Conservation (phyloP, 2,797 vertebrate species). For the Sarcoramphus papa region DNA sequence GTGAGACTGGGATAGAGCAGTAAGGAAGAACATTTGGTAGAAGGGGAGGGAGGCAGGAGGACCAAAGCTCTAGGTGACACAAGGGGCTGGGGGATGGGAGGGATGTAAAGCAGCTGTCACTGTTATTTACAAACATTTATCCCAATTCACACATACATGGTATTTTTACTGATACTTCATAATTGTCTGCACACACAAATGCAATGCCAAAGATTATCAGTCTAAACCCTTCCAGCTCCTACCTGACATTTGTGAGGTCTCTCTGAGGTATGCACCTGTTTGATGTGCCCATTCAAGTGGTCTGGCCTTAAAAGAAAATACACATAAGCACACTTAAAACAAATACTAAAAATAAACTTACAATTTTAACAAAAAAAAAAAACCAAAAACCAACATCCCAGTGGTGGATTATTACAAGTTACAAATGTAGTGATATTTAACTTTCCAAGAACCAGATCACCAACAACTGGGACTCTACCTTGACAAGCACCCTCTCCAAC, state of each 20-base stretch:
- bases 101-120: conserved; percentile 40
- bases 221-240: conserved; percentile 60
- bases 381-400: not conserved
- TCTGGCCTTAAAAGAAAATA: conserved; percentile 86
- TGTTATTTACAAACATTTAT: not conserved
- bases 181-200: not conserved
- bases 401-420: not conserved
- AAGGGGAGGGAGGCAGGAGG: not conserved
- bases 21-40: not conserved
- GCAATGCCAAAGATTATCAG: not conserved
- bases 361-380: not conserved
- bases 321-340: conserved; percentile 49
- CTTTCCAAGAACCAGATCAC: not conserved
- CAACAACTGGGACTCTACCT: not conserved
- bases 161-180: not conserved
- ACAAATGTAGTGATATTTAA: not conserved
- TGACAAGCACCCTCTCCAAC: not conserved
- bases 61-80: conserved; percentile 22
- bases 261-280: conserved; percentile 99
- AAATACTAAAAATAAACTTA: not conserved
- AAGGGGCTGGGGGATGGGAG: not conserved
- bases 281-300: conserved; percentile 98
- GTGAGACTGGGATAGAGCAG: conserved; percentile 12
- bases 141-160: not conserved
- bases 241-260: conserved; percentile 99